Conservation (phyloP, 2,797 vertebrate species). For the Echeneis naucrates region DNA sequence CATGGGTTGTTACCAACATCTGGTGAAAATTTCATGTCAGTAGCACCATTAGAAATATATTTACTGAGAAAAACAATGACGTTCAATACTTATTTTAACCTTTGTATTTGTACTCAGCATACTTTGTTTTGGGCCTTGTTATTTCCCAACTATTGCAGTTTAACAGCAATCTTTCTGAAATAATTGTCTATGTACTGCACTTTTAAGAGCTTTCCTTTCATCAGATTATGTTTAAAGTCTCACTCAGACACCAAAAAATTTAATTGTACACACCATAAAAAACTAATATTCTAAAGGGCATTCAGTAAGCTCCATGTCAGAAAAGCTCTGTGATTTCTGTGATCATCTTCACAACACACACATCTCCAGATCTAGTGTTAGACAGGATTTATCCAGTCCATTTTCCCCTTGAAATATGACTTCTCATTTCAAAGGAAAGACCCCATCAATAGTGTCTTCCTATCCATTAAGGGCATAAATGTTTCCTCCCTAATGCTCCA, state of each 20-base stretch:
- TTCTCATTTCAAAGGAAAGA: constrained; percentile 35
- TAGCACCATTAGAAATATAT: too few relatives aligned
- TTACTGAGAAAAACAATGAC: too few relatives aligned
- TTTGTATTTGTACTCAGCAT: too few relatives aligned
- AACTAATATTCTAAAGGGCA: neutral
- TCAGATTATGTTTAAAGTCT: constrained; percentile 1
- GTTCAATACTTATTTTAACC: too few relatives aligned
- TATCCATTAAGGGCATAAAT: constrained; percentile 41
- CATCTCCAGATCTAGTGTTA: constrained; percentile 1
- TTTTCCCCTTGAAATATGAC: constrained; percentile 31
- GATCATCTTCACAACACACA: constrained; percentile 23
- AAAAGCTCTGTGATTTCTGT: constrained; percentile 20
- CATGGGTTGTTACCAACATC: too few relatives aligned
- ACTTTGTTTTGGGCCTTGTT: too few relatives aligned
- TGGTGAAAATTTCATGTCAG: too few relatives aligned
- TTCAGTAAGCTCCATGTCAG: constrained; percentile 5
- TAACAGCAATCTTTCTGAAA: neutral
- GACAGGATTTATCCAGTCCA: constrained; percentile 5
- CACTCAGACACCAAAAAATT: constrained; percentile 3
- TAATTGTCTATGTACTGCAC: neutral
- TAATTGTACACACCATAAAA: neutral
- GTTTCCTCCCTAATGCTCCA: constrained; percentile 57
- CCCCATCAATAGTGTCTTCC: constrained; percentile 30
- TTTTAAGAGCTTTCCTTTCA: constrained; percentile 7
- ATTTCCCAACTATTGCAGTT: too few relatives aligned